A percentile compares a stretch with the other conserved stretches of the same genome.
phyloP scores from a whole-genome alignment of 2,888 invertebrate species.

The Dryocosmus kuriphilus region DNA sequence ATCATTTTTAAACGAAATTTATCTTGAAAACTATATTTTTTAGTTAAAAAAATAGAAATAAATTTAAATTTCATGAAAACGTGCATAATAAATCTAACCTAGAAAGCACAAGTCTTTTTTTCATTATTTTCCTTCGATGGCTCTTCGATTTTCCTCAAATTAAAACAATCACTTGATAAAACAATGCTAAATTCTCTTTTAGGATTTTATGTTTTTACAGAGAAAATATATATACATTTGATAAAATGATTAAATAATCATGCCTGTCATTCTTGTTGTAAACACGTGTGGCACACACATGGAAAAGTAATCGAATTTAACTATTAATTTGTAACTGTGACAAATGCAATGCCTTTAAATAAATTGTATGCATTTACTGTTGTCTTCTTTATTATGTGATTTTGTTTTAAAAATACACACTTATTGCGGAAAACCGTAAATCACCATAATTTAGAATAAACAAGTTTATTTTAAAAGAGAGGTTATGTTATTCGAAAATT shows the following conservation, averaged over 20 bases:
- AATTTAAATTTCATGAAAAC: background rate
- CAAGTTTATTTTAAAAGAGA: too few relatives aligned
- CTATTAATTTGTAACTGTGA: too few relatives aligned
- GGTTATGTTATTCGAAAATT: too few relatives aligned
- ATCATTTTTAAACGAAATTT: background rate
- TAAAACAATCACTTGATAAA: background rate
- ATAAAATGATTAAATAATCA: background rate
- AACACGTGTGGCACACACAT: background rate
- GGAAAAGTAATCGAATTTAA: too few relatives aligned
- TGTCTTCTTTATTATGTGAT: too few relatives aligned
- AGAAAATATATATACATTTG: background rate
- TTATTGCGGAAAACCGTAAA: too few relatives aligned
- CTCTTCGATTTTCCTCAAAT: background rate
- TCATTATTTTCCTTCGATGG: constrained; percentile 10
- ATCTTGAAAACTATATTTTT: constrained; percentile 7
- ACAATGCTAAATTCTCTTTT: background rate
- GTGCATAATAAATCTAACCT: background rate
- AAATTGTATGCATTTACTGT: too few relatives aligned
- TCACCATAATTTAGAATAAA: too few relatives aligned
- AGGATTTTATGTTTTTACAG: background rate
- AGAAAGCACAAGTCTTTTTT: background rate
- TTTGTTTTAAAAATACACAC: too few relatives aligned
- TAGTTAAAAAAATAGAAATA: background rate
- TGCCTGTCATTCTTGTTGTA: background rate
- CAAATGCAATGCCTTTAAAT: too few relatives aligned